Evolutionary conservation across 2,113 vertebrate species (phyloP).

Genomic region (Poeciliopsis turrubarensis): DNA sequence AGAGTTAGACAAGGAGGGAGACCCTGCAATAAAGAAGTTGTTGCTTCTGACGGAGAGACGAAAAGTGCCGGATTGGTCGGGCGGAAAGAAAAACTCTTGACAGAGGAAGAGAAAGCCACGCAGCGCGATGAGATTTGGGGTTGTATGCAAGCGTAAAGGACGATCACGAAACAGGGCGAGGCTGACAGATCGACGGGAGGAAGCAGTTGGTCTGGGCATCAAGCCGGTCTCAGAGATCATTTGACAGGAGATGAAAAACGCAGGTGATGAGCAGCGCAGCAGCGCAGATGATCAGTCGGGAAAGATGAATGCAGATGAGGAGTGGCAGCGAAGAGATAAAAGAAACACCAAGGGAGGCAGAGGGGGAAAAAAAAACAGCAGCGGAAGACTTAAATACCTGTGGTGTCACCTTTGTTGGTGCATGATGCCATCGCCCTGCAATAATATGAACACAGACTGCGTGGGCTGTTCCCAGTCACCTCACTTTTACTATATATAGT

Average conservation of each 20-base stretch:
- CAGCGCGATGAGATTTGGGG: constrained; percentile 1
- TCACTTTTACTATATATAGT: constrained; percentile 24
- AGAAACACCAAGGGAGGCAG: constrained; percentile 23
- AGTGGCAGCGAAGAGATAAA: constrained; percentile 62
- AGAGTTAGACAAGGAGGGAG: neutral
- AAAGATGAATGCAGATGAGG: constrained; percentile 52
- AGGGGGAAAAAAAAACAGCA: constrained; percentile 1
- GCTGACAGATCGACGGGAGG: constrained; percentile 46
- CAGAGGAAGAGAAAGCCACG: constrained; percentile 3
- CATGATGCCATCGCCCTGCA: constrained; percentile 71
- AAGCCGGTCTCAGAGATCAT: constrained; percentile 69
- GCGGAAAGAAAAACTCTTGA: constrained; percentile 4
- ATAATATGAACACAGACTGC: constrained; percentile 42
- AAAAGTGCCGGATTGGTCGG: constrained; percentile 1
- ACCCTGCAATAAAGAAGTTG: neutral
- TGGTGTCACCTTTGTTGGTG: constrained; percentile 59
- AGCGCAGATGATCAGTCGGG: constrained; percentile 51
- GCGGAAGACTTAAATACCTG: constrained; percentile 53
- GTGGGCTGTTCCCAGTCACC: constrained; percentile 27
- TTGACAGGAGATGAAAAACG: constrained; percentile 72
- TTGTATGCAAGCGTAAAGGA: constrained; percentile 31
- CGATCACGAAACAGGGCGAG: constrained; percentile 42
- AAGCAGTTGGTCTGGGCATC: constrained; percentile 63
- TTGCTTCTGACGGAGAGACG: neutral
- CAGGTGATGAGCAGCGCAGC: constrained; percentile 59